Percentiles rank a stretch among this genome's conserved stretches.
These are phyloP conservation scores for Miichthys miiuy DNA, from an alignment of 2,797 vertebrate genomes.

Conservation along the genomic window DNA sequence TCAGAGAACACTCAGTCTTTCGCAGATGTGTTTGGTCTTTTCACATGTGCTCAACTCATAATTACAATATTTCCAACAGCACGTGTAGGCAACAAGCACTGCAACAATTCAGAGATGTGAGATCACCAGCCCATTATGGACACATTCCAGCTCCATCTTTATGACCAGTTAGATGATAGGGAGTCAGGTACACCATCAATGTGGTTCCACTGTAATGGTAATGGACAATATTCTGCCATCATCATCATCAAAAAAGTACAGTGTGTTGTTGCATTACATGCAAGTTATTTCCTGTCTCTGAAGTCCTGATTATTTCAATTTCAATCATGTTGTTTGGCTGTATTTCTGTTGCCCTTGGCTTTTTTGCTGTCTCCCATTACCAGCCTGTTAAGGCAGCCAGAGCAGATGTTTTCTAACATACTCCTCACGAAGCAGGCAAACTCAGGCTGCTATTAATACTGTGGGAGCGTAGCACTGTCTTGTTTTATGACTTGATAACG, in stretches of 20 bases:
- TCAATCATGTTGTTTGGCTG: constrained; percentile 56
- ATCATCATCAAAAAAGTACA: constrained; percentile 23
- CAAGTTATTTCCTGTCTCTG: constrained; percentile 41
- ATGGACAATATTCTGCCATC: constrained; percentile 49
- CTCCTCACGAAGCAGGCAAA: constrained; percentile 47
- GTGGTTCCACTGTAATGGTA: constrained; percentile 42
- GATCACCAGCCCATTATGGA: constrained; percentile 32
- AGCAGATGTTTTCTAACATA: constrained; percentile 70
- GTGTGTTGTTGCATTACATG: constrained; percentile 30
- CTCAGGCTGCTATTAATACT: constrained; percentile 55
- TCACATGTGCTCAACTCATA: background rate
- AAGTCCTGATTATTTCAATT: constrained; percentile 60
- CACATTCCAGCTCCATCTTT: constrained; percentile 48
- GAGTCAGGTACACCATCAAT: constrained; percentile 42
- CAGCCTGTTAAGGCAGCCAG: constrained; percentile 49
- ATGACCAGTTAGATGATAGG: constrained; percentile 52
- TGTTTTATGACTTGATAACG: constrained; percentile 74
- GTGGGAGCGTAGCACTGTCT: constrained; percentile 25
- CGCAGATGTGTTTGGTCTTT: background rate
- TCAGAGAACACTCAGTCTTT: background rate
- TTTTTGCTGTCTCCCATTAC: constrained; percentile 54
- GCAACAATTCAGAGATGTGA: constrained; percentile 17
- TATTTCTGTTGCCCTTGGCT: constrained; percentile 58
- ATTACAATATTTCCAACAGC: background rate
- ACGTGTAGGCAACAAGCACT: constrained; percentile 13